Conservation (phyloP, 2,113 vertebrate species). For the Etheostoma spectabile region DNA sequence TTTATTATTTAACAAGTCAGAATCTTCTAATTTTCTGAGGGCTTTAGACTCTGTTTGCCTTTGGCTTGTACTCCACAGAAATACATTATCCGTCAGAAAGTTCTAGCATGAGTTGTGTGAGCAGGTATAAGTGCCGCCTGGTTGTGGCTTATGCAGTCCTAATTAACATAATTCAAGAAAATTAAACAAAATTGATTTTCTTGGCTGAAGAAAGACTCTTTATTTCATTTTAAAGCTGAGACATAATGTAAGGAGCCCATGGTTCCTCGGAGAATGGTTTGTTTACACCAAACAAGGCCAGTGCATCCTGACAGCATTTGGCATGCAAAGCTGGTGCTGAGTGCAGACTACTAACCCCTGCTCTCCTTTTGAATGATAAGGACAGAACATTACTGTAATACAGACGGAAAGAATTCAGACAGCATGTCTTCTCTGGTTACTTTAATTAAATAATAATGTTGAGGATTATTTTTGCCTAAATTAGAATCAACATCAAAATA, state of each 20-base stretch:
- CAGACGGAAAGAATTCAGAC: background rate
- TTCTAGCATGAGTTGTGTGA: conserved; percentile 51
- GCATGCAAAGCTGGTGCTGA: conserved; percentile 6
- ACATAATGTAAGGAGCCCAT: background rate
- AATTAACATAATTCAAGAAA: conserved; percentile 56
- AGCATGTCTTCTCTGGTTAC: background rate
- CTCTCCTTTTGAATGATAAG: conserved; percentile 3
- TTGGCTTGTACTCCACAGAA: conserved; percentile 45
- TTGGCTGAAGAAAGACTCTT: conserved; percentile 15
- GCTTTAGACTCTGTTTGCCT: conserved; percentile 13
- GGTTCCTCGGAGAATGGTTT: conserved; percentile 24
- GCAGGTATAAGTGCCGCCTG: conserved; percentile 52
- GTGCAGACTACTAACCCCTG: background rate
- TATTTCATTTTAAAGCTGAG: conserved; percentile 44
- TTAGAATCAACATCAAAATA: background rate
- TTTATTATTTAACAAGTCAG: conserved; percentile 52
- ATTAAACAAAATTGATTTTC: conserved; percentile 21
- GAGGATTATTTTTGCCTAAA: background rate
- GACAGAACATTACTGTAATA: conserved; percentile 19
- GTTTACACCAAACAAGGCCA: conserved; percentile 36
- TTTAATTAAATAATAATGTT: background rate
- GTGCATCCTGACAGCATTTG: conserved; percentile 6
- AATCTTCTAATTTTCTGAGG: conserved; percentile 48
- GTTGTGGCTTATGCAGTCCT: conserved; percentile 39
- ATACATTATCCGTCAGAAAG: conserved; percentile 54